These are phyloP conservation scores for Kradibia gibbosae DNA, from an alignment of 1,140 invertebrate genomes.

Conservation along the genomic window DNA sequence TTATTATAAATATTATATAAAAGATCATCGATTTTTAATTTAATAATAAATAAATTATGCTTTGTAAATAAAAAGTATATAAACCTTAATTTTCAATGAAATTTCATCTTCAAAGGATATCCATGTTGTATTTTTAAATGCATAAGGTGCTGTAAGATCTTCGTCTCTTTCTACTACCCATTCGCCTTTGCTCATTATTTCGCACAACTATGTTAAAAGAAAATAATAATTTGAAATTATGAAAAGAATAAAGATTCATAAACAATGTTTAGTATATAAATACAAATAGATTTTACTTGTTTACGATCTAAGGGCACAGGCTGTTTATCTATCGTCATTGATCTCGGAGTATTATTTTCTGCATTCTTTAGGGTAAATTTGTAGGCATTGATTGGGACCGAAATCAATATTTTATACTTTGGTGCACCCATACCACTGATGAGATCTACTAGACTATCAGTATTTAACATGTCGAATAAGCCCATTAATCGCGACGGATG, in stretches of 20 bases:
- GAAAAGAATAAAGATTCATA: background rate
- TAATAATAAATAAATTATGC: constrained; percentile 17
- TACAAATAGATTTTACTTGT: constrained; percentile 68
- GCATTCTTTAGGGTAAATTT: constrained; percentile 78
- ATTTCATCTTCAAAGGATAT: constrained; percentile 84
- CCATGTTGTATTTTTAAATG: constrained; percentile 82
- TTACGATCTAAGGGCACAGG: constrained; percentile 76
- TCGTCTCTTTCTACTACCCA: constrained; percentile 87
- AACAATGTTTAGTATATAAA: background rate
- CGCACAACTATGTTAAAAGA: constrained; percentile 74
- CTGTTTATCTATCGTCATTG: constrained; percentile 74
- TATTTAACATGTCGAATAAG: constrained; percentile 84
- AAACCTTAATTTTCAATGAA: constrained; percentile 82
- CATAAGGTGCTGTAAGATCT: constrained; percentile 84
- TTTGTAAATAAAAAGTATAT: constrained; percentile 8
- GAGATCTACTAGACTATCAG: constrained; percentile 84
- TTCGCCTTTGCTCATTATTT: constrained; percentile 74
- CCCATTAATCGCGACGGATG: constrained; percentile 85
- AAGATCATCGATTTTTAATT: background rate
- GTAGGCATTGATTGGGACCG: constrained; percentile 79
- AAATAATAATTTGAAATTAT: background rate
- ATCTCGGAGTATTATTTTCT: constrained; percentile 79
- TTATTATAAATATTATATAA: background rate
- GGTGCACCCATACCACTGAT: constrained; percentile 81
- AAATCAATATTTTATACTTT: constrained; percentile 79